Base-by-base conservation (phyloP, 2,113 vertebrate species). In the Oryzias celebensis region DNA sequence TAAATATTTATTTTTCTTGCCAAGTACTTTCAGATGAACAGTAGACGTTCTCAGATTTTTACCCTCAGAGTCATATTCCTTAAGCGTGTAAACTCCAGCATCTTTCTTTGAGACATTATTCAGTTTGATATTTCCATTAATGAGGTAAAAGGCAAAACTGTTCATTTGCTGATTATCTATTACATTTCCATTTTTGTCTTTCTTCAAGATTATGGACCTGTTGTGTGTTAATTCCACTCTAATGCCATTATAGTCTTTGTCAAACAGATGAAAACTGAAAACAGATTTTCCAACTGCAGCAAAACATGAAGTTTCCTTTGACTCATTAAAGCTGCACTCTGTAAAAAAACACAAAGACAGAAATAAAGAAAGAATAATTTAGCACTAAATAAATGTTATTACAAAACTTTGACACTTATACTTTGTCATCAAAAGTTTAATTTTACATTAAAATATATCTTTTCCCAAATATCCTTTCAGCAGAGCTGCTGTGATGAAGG, bases 11-110 rank as follows among this genome's bases (percentile, higher is more conserved):
- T 24, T 14, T 48, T 4, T 42, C 59, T 2, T 65, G 83, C 83
- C 71, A 56, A 65, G n/a, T 73, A 84, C 57, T 52, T 72, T 24
- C 5, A 87, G 41, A 22, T 1, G 15, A 7, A 82, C 4, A 0
- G 0, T 16, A 0, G 14, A 5, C 1, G 1, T 18, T 23, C 3
- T 66, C 31, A 62, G 1, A 0, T 4, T 6, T 10, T 0, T 1
- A 2, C 81, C 85, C 0, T 36, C 0, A 28, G 5, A 1, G 6
- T 3, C 0, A 45, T 1, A 4, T 36, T 6, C 43, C 8, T 69
- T 23, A n/a, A 84, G 0, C 3, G 0, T 0, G 18, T 87, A 87
- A 45, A 42, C 2, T 70, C 81, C 85, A 28, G 77, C 60, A 60
- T 85, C 54, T 15, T 2, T 62, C 42, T 80, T 63, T 15, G 4